Base-by-base conservation (phyloP, 2,797 vertebrate species). In the Dendrocincla tyrannina region DNA sequence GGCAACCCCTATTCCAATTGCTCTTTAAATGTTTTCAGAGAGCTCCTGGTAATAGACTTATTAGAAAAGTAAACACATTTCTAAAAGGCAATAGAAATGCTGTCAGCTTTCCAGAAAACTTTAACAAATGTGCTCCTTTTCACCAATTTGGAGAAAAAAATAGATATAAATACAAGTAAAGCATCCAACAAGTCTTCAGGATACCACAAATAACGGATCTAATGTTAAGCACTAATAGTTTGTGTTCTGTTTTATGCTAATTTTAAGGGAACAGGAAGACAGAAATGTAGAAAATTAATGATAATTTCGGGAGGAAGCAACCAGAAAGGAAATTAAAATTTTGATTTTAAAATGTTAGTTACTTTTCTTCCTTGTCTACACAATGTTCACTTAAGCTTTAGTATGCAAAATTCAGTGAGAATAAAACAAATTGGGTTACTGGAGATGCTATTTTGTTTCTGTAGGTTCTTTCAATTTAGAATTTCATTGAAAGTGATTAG, bases 71-170 rank as follows among this genome's bases (percentile, higher is more conserved):
- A 87, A 69, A 66, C 2, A 8, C 11, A 20, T 60, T 80, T 76
- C 10, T 35, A 46, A 13, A 47, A 46, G 33, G 14, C 4, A 64
- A 8, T 10, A 19, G 9, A 88, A 88, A 79, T 28, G 3, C 9
- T 58, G 4, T 23, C 28, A 69, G 5, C 23, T 39, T 76, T 60
- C 52, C 66, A 13, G 15, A 53, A 75, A 85, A n/a, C 32, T 68
- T 62, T 47, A 49, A 33, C 6, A 52, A 33, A 52, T 7, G 0
- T 37, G 0, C 0, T 50, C 1, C 60, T 85, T 64, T 60, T 8
- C 32, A 66, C 11, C 3, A 37, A 14, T 30, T 3, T 46, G 10
- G 28, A 69, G 35, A 75, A 79, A n/a, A 85, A 73, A 73, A 68
- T 17, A n/a, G 1, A 4, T 11, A 33, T 24, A 33, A 63, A 66